Conservation (phyloP, 2,797 vertebrate genomes). For the Acestrorhynchus altus region DNA sequence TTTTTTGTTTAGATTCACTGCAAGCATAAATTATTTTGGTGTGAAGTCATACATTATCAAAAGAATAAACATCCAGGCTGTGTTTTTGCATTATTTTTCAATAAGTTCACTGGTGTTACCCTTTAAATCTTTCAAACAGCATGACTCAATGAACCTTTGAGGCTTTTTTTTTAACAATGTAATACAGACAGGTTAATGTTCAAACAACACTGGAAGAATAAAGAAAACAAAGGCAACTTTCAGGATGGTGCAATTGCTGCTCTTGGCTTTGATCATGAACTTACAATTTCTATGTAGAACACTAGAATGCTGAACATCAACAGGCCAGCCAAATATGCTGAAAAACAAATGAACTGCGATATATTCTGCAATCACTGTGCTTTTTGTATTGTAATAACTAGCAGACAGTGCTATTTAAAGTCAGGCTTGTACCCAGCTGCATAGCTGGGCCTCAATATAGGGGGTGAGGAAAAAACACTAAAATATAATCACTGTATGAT, state of each 20-base stretch:
- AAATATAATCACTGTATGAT: constrained; percentile 6
- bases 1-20: too few relatives aligned
- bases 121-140: too few relatives aligned
- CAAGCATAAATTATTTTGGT: too few relatives aligned
- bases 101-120: too few relatives aligned
- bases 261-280: constrained; percentile 42
- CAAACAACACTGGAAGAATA: constrained; percentile 36
- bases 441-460: neutral
- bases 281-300: constrained; percentile 21
- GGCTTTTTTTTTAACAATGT: neutral
- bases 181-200: constrained; percentile 20
- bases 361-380: neutral
- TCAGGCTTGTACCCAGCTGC: neutral
- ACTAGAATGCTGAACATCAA: constrained; percentile 20
- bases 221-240: constrained; percentile 11
- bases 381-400: neutral
- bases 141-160: too few relatives aligned
- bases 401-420: neutral
- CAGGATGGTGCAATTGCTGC: constrained; percentile 20
- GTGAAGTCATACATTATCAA: too few relatives aligned
- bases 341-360: constrained; percentile 16
- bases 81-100: too few relatives aligned
- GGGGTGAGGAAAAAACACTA: neutral
- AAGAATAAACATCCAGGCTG: too few relatives aligned
- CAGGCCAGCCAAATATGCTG: constrained; percentile 18